These are phyloP conservation scores for Saccostrea cuccullata DNA, from an alignment of 1,140 invertebrate species.

Conservation along the genomic window DNA sequence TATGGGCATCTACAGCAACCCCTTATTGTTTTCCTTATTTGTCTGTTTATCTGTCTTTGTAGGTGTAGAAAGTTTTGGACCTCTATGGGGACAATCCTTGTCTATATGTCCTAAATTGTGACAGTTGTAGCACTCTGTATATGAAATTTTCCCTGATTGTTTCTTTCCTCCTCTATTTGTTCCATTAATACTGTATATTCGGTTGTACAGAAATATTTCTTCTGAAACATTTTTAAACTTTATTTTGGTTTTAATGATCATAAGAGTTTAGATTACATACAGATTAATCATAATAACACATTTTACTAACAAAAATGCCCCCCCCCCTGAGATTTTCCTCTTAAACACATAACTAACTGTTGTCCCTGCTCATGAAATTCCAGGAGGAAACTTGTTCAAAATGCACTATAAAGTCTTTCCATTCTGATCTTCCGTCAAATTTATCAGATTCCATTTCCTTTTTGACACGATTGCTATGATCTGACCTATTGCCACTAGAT, in stretches of 20 bases:
- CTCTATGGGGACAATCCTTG: neutral
- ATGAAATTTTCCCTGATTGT: neutral
- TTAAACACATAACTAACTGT: conserved; percentile 55
- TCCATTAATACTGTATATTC: no score
- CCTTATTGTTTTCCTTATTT: conserved; percentile 8
- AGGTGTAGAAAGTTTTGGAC: neutral
- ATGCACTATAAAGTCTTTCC: conserved; percentile 57
- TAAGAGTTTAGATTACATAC: no score
- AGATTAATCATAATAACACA: no score
- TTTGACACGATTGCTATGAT: conserved; percentile 14
- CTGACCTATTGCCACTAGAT: neutral
- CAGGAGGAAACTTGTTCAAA: conserved; percentile 56
- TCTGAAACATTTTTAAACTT: no score
- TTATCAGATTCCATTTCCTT: conserved; percentile 58
- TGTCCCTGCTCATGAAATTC: conserved; percentile 54
- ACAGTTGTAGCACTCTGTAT: conserved; percentile 2
- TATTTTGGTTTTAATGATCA: no score
- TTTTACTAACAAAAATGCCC: no score
- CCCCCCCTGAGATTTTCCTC: conserved; percentile 47
- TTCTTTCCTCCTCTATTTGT: neutral
- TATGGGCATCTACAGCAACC: conserved; percentile 25
- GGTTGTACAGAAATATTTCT: no score
- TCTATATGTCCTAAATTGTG: neutral
- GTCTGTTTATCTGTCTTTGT: neutral
- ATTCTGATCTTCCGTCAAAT: conserved; percentile 57